Evolutionary conservation across 2,113 vertebrate species (phyloP), one percentile per base, ranked within the genome.

Genomic region (Austrofundulus limnaeus): DNA sequence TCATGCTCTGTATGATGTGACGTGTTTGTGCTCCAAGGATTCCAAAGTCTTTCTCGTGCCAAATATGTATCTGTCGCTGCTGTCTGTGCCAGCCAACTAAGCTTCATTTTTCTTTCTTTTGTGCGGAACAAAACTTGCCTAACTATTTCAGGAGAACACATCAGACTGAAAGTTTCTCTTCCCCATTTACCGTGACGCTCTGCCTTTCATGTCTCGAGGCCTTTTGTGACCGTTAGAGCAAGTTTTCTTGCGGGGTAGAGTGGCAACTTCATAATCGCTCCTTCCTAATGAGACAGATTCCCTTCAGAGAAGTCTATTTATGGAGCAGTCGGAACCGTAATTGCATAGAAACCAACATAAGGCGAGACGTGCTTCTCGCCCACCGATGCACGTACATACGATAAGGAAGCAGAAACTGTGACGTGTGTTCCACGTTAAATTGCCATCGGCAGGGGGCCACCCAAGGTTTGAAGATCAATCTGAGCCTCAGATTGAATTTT

Each of bases 221-320:
- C 54, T 45, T 56, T 65, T 59, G 54, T 64, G 75, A 62, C 72
- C 72, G 75, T 63, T 64, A 42, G 77, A 53, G 57, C 46, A 59
- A 52, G 62, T 71, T 70, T 78, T 61, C 50, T 76, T 20, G 69
- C 61, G 58, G 52, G 57, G 72, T 19, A 74, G 53, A 78, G 62
- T 42, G 73, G 76, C 19, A 34, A 66, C 62, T 67, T 75, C 58
- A 58, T 68, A 65, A 64, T 60, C 19, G 61, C 70, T 61, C 24
- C 66, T 48, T 49, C 8, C 57, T 81, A 81, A 83, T 83, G 75
- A 85, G 75, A 66, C 81, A 63, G 50, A 65, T 66, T 85, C 75
- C 82, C 79, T 61, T 79, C 66, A 64, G 78, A 77, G 77, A 46
- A n/a, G 17, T 66, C 71, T 75, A 74, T 80, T 83, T 78, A 70